phyloP scores from a whole-genome alignment of 2,113 vertebrate species.

The Cephalopholis sonnerati region DNA sequence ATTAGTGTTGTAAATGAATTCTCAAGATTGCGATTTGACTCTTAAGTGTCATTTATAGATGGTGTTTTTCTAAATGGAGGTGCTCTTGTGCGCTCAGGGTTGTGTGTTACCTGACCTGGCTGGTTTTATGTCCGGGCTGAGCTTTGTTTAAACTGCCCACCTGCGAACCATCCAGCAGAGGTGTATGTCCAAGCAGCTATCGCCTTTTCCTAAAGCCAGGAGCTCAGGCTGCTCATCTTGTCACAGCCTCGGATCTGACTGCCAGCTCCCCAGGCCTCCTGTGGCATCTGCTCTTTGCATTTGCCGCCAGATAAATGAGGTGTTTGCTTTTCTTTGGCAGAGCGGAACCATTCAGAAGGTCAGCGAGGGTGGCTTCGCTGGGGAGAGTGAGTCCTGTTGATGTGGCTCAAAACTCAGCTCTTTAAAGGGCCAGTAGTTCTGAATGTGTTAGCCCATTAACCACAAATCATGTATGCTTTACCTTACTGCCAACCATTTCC shows the following conservation, averaged over 20 bases:
- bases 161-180: constrained; percentile 22
- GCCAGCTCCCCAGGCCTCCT: constrained; percentile 45
- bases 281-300: constrained; percentile 73
- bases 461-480: constrained; percentile 55
- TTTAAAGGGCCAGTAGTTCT: constrained; percentile 40
- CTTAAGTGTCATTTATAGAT: constrained; percentile 12
- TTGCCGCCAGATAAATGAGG: constrained; percentile 76
- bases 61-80: constrained; percentile 6
- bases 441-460: constrained; percentile 59
- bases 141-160: constrained; percentile 45
- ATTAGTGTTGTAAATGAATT: constrained; percentile 56
- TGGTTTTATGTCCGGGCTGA: constrained; percentile 21
- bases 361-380: constrained; percentile 48
- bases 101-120: constrained; percentile 10
- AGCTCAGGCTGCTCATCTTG: constrained; percentile 59
- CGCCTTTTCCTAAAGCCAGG: constrained; percentile 44
- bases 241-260: constrained; percentile 44
- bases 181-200: constrained; percentile 19
- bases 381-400: constrained; percentile 51
- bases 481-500: constrained; percentile 39
- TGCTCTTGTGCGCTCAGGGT: constrained; percentile 1
- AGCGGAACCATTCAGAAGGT: constrained; percentile 76
- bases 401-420: constrained; percentile 28
- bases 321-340: constrained; percentile 80
- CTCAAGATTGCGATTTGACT: constrained; percentile 26